Evolutionary conservation across 2,888 invertebrate genomes (phyloP).

Genomic region (Esperia sulphurella): DNA sequence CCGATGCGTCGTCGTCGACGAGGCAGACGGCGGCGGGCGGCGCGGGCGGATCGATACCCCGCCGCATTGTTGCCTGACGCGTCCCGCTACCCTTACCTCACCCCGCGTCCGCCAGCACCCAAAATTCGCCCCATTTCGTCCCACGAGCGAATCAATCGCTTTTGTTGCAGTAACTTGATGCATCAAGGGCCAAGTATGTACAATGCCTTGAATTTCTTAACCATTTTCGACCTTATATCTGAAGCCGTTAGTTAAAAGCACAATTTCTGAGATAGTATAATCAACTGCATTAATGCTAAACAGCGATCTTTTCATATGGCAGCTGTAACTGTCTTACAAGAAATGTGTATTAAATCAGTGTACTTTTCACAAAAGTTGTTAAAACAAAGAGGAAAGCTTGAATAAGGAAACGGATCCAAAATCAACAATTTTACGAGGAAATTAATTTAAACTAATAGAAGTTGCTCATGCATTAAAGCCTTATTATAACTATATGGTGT

Average conservation of each 20-base stretch:
- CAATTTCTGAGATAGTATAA: background rate
- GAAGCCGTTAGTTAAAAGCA: background rate
- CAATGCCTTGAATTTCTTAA: background rate
- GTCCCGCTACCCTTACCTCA: slow-evolving; percentile 35
- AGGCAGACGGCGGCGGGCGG: too few relatives aligned
- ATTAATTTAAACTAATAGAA: background rate
- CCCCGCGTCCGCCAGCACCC: slow-evolving; percentile 54
- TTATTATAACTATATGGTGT: too few relatives aligned
- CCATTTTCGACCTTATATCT: background rate
- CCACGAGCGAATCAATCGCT: slow-evolving; percentile 70
- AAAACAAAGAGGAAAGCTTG: slow-evolving; percentile 8
- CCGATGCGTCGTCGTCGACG: slow-evolving; percentile 40
- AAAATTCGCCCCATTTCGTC: slow-evolving; percentile 74
- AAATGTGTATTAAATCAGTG: slow-evolving; percentile 6
- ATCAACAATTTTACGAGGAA: too few relatives aligned
- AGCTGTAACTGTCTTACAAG: slow-evolving; percentile 7
- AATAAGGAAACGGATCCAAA: background rate
- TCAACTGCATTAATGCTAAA: background rate
- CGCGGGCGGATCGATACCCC: slow-evolving; percentile 66
- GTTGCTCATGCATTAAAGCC: background rate
- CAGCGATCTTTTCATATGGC: slow-evolving; percentile 8
- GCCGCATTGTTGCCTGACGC: slow-evolving; percentile 72
- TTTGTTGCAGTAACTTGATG: slow-evolving; percentile 70
- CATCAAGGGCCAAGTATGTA: slow-evolving; percentile 26
- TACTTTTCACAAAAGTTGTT: slow-evolving; percentile 8